Base-by-base conservation (phyloP, 2,888 invertebrate species). In the Meloe dianella region DNA sequence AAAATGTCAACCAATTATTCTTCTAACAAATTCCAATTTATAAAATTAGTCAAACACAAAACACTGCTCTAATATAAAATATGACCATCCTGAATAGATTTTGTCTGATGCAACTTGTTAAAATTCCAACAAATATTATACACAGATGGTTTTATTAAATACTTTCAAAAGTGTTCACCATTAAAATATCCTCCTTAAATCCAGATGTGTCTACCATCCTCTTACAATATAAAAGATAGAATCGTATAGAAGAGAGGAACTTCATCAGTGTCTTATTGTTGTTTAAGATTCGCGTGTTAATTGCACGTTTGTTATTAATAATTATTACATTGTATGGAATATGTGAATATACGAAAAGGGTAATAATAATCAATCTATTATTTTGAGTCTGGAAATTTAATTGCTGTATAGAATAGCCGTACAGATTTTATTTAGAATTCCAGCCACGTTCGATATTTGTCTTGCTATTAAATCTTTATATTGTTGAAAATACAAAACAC, bases 401-500 rank as follows among this genome's bases (percentile, higher is more conserved):
- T 41, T 41, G 17, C 7, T 2, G n/a, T 7, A 32, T 32, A 32
- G 12, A 41, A 41, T 38, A 17, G 0, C 10, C 7, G 41, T 17
- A 14, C 10, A 35, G 12, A 8, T 7, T 32, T 32, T 1, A n/a
- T 41, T 41, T 41, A 41, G 41, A 41, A 58, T 58, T 30, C 58
- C 1, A 58, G 17, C n/a, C 58, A 58, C 32, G 20, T 58, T 35
- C 2, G 32, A 62, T 65, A 62, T 57, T 61, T 41, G 63, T 66
- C 63, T 67, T 63, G 58, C 67, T 30, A 67, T 67, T 67, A 64
- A 67, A 64, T 64, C 64, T 57, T 64, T 54, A 58, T 54, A 61
- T 64, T 58, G 10, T 58, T 62, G 60, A 22, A 22, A 51, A 51
- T 51, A 51, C 20, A 51, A 51, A 29, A 67, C 61, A 64, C 51